Base-by-base conservation (phyloP, 2,888 invertebrate genomes). In the Stenodema calcarata region DNA sequence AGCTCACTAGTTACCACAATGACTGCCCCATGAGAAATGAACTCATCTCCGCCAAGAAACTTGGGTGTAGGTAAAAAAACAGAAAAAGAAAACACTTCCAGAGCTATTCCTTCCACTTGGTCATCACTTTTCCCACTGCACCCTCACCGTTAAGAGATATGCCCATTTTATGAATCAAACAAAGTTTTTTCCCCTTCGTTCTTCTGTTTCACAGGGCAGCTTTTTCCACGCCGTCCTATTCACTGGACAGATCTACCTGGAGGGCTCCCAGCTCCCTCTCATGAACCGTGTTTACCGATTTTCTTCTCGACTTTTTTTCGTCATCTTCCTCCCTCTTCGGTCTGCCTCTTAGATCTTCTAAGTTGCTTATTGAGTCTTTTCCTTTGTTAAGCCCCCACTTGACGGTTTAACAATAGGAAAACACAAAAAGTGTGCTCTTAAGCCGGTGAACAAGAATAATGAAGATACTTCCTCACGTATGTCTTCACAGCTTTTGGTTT, bases 341-440 rank as follows among this genome's bases (percentile, higher is more conserved):
- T 62, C 54, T 54, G 30, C 30, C 54, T 54, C 80, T 80, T 35
- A 54, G 84, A 84, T 84, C 84, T 73, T 73, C 30, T 84, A 70
- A 84, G 84, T 73, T 73, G 84, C 84, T 84, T 84, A 84, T 84
- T 84, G 84, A 84, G 84, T 84, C 84, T 84, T 84, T 84, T 28
- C 75, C 84, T 69, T 82, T 84, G 70, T 73, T 84, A 42, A 70
- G 75, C 16, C 75, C 41, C 84, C 75, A 84, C 84, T 84, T 84
- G 84, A 84, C 84, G 84, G 84, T 44, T 84, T 28, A 70, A 84
- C 84, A 84, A 84, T 84, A 28, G 84, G 73, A 84, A 84, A 75
- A 75, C 84, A 84, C 73, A 73, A 84, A 84, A 82, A 70, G 54
- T 62, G 84, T 84, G 84, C 82, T 84, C 73, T 27, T 44, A 47